These are phyloP conservation scores for Tortricodes alternella DNA, from an alignment of 2,888 invertebrate genomes.

Conservation along the genomic window DNA sequence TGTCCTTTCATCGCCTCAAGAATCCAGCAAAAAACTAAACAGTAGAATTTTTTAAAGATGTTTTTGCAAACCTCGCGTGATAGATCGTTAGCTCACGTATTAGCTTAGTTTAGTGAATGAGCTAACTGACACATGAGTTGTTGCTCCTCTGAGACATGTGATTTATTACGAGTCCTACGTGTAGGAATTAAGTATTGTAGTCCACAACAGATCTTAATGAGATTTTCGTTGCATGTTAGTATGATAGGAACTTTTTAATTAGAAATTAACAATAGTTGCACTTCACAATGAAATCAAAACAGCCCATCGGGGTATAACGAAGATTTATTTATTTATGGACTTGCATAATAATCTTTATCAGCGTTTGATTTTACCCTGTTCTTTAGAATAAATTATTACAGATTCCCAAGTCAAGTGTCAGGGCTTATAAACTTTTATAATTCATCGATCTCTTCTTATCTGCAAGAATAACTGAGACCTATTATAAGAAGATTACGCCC, in stretches of 20 bases:
- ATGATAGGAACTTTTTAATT: no score
- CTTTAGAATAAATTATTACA: no score
- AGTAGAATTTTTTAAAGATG: constrained; percentile 45
- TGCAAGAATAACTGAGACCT: neutral
- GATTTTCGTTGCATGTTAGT: no score
- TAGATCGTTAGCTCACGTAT: constrained; percentile 61
- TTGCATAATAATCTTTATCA: no score
- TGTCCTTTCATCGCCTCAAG: constrained; percentile 50
- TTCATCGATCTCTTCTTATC: no score
- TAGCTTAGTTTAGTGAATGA: no score
- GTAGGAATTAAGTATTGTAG: constrained; percentile 9
- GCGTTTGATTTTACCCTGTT: no score
- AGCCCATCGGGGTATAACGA: no score
- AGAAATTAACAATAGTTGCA: neutral
- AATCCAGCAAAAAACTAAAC: constrained; percentile 52
- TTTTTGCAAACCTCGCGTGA: constrained; percentile 61
- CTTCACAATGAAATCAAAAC: no score
- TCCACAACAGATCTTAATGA: neutral
- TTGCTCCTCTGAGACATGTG: constrained; percentile 60
- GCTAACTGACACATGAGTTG: constrained; percentile 69
- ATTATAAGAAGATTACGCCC: constrained; percentile 3
- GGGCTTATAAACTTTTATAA: no score
- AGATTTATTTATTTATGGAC: no score
- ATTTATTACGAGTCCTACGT: constrained; percentile 54
- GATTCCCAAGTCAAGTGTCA: no score